Percentiles rank a stretch among this genome's conserved stretches.
Evolutionary conservation across 2,797 vertebrate genomes (phyloP).

Genomic region (Darevskia nairensis): DNA sequence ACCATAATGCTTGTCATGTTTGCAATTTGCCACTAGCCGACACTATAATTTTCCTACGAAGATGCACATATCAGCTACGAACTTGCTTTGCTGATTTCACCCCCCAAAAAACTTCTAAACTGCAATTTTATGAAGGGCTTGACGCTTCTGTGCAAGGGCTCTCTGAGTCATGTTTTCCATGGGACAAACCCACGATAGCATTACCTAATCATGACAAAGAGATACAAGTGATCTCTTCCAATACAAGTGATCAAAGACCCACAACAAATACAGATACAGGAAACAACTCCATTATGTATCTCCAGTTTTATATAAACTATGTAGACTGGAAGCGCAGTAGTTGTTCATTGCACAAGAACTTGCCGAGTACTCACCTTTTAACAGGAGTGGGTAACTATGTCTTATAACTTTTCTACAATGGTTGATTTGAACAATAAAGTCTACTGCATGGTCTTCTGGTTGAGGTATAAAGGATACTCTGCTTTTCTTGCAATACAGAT

Average conservation of each 20-base stretch:
- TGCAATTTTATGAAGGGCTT: not conserved
- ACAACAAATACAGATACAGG: not conserved
- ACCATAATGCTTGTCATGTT: no score
- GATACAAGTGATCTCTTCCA: not conserved
- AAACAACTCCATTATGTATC: not conserved
- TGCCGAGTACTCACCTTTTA: constrained; percentile 28
- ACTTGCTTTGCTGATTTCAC: not conserved
- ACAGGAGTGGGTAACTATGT: not conserved
- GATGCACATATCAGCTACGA: not conserved
- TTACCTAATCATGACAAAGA: no score
- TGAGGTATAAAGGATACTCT: constrained; percentile 6
- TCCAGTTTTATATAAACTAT: not conserved
- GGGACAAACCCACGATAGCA: not conserved
- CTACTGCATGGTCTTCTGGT: not conserved
- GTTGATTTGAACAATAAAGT: constrained; percentile 26
- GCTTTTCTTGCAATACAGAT: not conserved
- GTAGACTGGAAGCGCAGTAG: not conserved
- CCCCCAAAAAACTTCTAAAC: not conserved
- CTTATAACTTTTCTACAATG: constrained; percentile 12
- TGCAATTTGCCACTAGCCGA: no score
- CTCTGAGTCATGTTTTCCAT: not conserved
- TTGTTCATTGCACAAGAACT: not conserved
- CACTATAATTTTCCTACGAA: no score
- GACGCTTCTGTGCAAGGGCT: not conserved
- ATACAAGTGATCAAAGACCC: no score